Evolutionary conservation across 2,888 invertebrate species (phyloP), one percentile per base, ranked within the genome.

Genomic region (Teleogryllus oceanicus): DNA sequence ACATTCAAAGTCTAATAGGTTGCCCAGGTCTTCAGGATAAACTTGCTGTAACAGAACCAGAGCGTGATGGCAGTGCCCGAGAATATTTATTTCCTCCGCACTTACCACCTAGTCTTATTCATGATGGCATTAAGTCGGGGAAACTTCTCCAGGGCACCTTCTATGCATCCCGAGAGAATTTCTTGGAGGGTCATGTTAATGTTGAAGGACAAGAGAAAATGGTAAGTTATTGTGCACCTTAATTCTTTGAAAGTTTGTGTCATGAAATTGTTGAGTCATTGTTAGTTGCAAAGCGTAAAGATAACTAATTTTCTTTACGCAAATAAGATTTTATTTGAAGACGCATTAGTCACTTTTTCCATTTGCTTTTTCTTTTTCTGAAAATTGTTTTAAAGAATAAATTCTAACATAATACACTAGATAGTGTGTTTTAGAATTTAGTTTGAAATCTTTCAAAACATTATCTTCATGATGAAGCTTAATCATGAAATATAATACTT

Each of bases 111-210:
- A 88, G 90, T 0, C 92, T 94, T 85, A 89, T 98, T 21, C 93
- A 96, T 81, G 89, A 90, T 0, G 96, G 96, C 0, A 91, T 98
- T 76, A 93, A 94, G 84, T 90, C 89, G 82, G 95, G 95, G 1
- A 91, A 90, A 83, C 88, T 94, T 10, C 86, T 93, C 75, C 96
- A 89, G 84, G 98, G 97, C 0, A 91, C 92, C 1, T 96, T 94
- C 85, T 89, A 92, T 85, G 95, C 97, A 0, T 97, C 96, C 0
- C 90, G 96, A 79, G 97, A 98, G 85, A 99, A 99, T 87, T 98
- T 95, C 86, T 89, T 98, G 18, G 99, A 99, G 87, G 99, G 96
- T 13, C 92, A 90, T 82, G 96, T 96, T 12, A 93, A 91, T 86
- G 92, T 96, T 2, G 94, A 94, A 84, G 91, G 92, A 18, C 91